phyloP scores from a whole-genome alignment of 2,113 vertebrate species.

The Odocoileus hemionus region DNA sequence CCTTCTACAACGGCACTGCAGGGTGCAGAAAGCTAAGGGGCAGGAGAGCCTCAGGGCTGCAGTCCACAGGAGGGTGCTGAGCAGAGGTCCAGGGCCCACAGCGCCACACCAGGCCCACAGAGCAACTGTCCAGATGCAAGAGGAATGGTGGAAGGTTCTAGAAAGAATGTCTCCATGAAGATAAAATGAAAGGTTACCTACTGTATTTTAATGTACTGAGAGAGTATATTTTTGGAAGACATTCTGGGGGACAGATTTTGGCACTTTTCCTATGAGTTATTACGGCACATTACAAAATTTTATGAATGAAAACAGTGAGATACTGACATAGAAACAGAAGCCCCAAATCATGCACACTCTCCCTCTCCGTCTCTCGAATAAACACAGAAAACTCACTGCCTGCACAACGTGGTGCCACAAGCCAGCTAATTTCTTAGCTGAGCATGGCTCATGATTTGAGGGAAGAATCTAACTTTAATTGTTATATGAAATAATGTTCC shows the following conservation, averaged over 20 bases:
- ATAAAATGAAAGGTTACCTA: background rate
- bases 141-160: background rate
- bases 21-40: background rate
- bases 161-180: background rate
- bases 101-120: fast-evolving
- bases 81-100: background rate
- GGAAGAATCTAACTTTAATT: no score
- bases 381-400: no score
- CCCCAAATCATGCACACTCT: background rate
- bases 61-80: background rate
- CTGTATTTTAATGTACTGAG: background rate
- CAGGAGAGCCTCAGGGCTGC: background rate
- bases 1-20: fast-evolving
- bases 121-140: background rate
- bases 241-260: background rate
- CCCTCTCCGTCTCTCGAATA: no score
- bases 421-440: no score
- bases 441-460: background rate
- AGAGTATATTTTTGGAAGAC: background rate
- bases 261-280: background rate
- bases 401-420: fast-evolving
- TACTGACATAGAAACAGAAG: background rate
- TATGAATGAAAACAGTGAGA: background rate
- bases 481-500: background rate
- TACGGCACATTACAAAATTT: background rate